Conservation (phyloP, 2,113 vertebrate species). For the Colaptes auratus region DNA sequence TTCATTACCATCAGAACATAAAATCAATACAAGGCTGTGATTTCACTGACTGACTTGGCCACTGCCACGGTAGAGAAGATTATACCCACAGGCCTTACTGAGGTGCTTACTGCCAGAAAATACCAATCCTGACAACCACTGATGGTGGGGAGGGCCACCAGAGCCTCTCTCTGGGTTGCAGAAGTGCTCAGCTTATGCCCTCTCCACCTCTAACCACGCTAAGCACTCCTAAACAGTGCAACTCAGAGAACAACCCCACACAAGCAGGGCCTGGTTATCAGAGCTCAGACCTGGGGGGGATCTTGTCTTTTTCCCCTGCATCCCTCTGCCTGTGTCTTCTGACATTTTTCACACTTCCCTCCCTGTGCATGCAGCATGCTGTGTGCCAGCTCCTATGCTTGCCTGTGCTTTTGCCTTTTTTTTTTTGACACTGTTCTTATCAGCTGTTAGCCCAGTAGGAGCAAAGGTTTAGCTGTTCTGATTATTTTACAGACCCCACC, state of each 20-base stretch:
- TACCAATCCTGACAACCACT: fast-evolving
- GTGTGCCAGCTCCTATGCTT: neutral
- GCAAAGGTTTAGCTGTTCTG: neutral
- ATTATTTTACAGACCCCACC: neutral
- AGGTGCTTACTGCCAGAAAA: neutral
- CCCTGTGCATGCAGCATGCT: fast-evolving
- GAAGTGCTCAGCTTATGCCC: neutral
- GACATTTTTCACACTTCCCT: neutral
- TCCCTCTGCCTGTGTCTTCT: neutral
- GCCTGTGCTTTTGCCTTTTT: neutral
- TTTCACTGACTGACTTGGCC: slow-evolving; percentile 20
- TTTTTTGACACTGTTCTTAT: neutral
- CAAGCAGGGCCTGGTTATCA: neutral
- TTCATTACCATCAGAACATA: slow-evolving; percentile 28
- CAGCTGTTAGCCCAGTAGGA: neutral
- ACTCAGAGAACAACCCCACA: neutral
- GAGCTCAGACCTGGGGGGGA: neutral
- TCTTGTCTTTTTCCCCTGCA: neutral
- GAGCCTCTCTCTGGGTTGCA: neutral
- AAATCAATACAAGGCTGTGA: slow-evolving; percentile 34
- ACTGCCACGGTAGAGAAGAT: neutral
- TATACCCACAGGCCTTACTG: neutral
- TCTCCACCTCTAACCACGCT: neutral
- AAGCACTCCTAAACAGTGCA: fast-evolving
- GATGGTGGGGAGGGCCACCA: neutral